Evolutionary conservation across 2,797 vertebrate genomes (phyloP), one percentile per base, ranked within the genome.

Genomic region (Phoebastria nigripes): DNA sequence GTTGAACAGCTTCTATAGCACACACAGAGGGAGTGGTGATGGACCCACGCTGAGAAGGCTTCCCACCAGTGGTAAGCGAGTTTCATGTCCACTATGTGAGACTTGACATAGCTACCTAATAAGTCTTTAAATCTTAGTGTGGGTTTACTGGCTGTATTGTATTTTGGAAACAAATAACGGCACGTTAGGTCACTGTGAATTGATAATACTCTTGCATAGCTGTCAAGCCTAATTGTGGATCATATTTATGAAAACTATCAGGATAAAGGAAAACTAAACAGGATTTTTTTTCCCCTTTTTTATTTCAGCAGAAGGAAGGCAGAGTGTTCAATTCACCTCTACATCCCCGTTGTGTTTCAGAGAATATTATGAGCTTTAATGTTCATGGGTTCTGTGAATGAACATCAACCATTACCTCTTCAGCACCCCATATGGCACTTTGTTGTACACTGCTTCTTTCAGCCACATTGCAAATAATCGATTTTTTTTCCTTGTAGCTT

Each of bases 11-110:
- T 70, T 61, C 77, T 37, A 31, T 29, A 73, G 15, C 25, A 29
- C 1, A 6, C 1, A 1, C 0, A 0, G 49, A 46, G 13, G 7
- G 5, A 51, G 14, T 2, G 1, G 4, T 0, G 7, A 18, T 33
- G 25, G 65, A 62, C 19, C 1, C 14, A 6, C 3, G 4, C 12
- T 49, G 16, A 18, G 33, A 39, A 58, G 17, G 3, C 3, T 49
- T 80, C 28, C 24, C 46, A 46, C 18, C 9, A 33, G 15, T 24
- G 37, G 7, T 29, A 37, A 11, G 15, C 0, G 4, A 47, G 26
- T 70, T 73, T 58, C 39, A 11, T 58, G 42, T 22, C 35, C 9
- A 3, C 22, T 41, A 1, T 35, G 14, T 29, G 21, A 82, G 44
- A 87, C 4, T 8, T 82, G 31, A n/a, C 7, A 9, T 14, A 79